Conservation (phyloP, 1,140 invertebrate genomes). For the Cotesia vestalis region DNA sequence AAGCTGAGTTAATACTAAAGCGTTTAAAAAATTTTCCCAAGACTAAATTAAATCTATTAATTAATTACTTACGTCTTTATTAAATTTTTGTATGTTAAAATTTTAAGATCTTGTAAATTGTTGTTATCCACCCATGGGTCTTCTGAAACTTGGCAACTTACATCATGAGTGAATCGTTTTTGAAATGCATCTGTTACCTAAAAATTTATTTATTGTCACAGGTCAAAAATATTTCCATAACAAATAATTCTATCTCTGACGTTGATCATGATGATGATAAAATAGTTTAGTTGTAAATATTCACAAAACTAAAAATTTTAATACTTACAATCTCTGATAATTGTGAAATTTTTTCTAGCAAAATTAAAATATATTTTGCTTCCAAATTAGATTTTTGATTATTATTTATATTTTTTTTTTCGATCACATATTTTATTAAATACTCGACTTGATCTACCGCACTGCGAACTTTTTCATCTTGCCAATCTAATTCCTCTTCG, state of each 20-base stretch:
- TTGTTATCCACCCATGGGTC: background rate
- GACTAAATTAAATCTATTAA: too few species aligned
- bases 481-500: slow-evolving; percentile 41
- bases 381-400: background rate
- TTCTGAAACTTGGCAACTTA: background rate
- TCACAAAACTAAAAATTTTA: background rate
- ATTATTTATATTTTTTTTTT: background rate
- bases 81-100: background rate
- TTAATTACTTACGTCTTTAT: slow-evolving; percentile 9
- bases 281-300: background rate
- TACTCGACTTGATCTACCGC: slow-evolving; percentile 36
- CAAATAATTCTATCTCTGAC: slow-evolving; percentile 18
- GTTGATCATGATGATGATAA: background rate
- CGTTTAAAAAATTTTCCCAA: background rate
- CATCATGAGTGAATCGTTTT: background rate
- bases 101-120: background rate
- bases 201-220: slow-evolving; percentile 6
- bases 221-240: slow-evolving; percentile 6
- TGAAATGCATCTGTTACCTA: slow-evolving; percentile 12
- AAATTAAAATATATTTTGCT: slow-evolving; percentile 2
- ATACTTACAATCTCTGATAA: slow-evolving; percentile 21
- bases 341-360: background rate
- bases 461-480: slow-evolving; percentile 38
- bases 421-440: background rate
- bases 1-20: too few species aligned